These are phyloP conservation scores for Drosophila orosa DNA, from an alignment of 1,140 invertebrate genomes.

Conservation along the genomic window DNA sequence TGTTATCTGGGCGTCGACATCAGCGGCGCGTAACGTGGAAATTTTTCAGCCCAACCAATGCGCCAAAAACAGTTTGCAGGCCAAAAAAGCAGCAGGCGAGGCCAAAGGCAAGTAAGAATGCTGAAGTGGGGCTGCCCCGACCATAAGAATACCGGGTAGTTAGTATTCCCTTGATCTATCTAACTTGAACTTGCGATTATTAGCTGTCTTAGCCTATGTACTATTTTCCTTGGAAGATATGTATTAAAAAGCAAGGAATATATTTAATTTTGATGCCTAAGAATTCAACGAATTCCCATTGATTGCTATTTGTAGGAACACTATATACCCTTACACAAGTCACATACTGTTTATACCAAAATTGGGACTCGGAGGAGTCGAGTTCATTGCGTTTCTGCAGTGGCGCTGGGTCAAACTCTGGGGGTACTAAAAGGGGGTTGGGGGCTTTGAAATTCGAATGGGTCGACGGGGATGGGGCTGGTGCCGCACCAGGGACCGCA, in stretches of 20 bases:
- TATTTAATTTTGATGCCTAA: too few relatives aligned
- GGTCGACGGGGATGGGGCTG: conserved; percentile 4
- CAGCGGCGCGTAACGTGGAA: conserved; percentile 66
- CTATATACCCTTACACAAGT: not conserved
- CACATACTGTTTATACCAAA: not conserved
- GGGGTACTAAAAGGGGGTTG: not conserved
- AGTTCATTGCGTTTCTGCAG: conserved; percentile 53
- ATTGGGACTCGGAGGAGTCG: conserved; percentile 23
- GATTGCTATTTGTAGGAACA: not conserved
- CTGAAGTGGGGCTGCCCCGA: not conserved
- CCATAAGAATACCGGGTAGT: not conserved
- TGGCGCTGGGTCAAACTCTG: conserved; percentile 41
- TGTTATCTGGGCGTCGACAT: conserved; percentile 78
- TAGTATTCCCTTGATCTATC: too few relatives aligned
- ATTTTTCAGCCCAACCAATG: conserved; percentile 66
- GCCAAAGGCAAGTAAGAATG: conserved; percentile 18
- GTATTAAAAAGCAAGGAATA: not conserved
- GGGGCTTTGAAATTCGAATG: conserved; percentile 7
- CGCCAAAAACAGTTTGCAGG: conserved; percentile 63
- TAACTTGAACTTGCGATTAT: not conserved
- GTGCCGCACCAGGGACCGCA: conserved; percentile 51
- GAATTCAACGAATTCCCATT: not conserved
- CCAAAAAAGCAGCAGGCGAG: conserved; percentile 53
- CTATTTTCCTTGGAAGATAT: not conserved
- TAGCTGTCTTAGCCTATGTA: not conserved